Percentiles rank a stretch among this genome's conserved stretches.
Evolutionary conservation across 2,888 invertebrate species (phyloP).

Genomic region (Dynastes maya): DNA sequence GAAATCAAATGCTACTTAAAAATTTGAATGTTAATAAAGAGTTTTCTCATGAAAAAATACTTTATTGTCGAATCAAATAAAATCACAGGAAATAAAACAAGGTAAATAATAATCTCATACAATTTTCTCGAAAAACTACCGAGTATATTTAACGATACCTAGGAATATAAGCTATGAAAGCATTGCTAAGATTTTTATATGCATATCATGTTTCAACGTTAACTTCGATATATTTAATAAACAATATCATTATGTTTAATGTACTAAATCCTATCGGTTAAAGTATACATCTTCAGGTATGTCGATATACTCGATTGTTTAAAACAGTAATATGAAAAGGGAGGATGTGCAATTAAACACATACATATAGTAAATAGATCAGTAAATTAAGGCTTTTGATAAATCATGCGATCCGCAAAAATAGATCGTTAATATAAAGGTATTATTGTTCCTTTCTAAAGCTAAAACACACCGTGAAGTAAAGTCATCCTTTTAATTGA

Average conservation of each 20-base stretch:
- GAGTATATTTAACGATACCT: not conserved
- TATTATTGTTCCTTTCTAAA: not conserved
- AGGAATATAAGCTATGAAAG: not conserved
- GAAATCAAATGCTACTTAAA: too few species aligned
- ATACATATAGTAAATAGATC: not conserved
- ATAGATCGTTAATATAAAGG: not conserved
- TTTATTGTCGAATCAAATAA: constrained; percentile 47
- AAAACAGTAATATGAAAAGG: too few species aligned
- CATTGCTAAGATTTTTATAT: too few species aligned
- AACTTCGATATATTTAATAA: too few species aligned
- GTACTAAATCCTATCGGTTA: too few species aligned
- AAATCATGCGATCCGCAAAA: not conserved
- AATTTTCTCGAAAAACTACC: not conserved
- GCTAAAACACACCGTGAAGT: not conserved
- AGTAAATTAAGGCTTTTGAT: not conserved
- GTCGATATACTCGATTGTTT: too few species aligned
- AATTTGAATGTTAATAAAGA: too few species aligned
- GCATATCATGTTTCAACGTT: too few species aligned
- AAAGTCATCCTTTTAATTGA: not conserved
- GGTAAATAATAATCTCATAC: not conserved
- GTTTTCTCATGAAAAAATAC: constrained; percentile 41
- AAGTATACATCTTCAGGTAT: too few species aligned
- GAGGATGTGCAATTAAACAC: too few species aligned
- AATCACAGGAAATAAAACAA: constrained; percentile 49
- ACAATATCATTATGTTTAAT: too few species aligned